These are phyloP conservation scores for Pollicipes pollicipes DNA, from an alignment of 1,140 invertebrate species.

Conservation along the genomic window DNA sequence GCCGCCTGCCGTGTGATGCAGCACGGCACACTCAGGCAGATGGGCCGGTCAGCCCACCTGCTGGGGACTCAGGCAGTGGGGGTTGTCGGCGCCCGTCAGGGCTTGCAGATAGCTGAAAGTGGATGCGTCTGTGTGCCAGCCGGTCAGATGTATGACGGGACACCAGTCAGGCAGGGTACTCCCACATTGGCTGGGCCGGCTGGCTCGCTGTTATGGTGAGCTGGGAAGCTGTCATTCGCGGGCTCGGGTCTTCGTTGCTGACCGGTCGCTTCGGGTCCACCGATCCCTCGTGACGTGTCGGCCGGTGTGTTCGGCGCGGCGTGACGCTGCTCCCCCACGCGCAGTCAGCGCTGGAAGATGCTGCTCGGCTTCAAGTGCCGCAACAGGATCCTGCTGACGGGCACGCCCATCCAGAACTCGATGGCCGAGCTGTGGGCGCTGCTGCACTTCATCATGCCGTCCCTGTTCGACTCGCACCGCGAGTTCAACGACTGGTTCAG, in stretches of 20 bases:
- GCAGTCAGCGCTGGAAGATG: conserved; percentile 65
- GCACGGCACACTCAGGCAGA: too few species aligned
- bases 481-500: conserved; percentile 99
- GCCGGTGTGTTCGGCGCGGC: too few species aligned
- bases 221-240: conserved; percentile 7
- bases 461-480: conserved; percentile 91
- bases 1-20: not conserved
- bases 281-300: conserved; percentile 8
- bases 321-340: not conserved
- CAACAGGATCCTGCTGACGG: conserved; percentile 80
- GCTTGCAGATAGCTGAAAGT: too few species aligned
- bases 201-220: not conserved
- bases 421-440: conserved; percentile 97
- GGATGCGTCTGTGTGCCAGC: too few species aligned
- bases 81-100: too few species aligned
- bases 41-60: too few species aligned
- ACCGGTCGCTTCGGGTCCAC: not conserved
- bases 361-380: conserved; percentile 85
- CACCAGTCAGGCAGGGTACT: too few species aligned
- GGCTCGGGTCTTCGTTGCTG: not conserved
- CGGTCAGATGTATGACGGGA: too few species aligned
- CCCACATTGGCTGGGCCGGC: too few species aligned
- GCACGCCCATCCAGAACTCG: conserved; percentile 96
- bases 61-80: too few species aligned
- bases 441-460: conserved; percentile 97